These are phyloP conservation scores for Digitonthophagus gazella DNA, from an alignment of 2,888 invertebrate species.

Conservation along the genomic window DNA sequence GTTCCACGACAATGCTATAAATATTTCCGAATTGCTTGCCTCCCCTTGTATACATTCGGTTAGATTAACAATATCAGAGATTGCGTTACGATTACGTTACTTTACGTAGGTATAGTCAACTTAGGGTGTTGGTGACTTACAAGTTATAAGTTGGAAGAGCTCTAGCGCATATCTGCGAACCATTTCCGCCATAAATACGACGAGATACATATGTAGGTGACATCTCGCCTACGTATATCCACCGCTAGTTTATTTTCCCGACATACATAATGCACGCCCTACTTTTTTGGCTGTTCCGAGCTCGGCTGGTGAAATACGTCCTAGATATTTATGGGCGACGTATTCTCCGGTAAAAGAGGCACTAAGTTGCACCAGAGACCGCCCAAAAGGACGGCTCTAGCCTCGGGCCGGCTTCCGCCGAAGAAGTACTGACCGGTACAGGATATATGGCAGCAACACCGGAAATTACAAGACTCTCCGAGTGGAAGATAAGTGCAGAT, in stretches of 20 bases:
- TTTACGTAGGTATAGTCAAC: background rate
- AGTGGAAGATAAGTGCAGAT: conserved; percentile 35
- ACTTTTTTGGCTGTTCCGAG: conserved; percentile 3
- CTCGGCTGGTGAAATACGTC: background rate
- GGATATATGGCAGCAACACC: conserved; percentile 39
- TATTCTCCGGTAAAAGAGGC: conserved; percentile 25
- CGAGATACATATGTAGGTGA: background rate
- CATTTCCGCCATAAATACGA: background rate
- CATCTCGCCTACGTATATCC: background rate
- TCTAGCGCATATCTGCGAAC: background rate
- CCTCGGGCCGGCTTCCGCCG: conserved; percentile 18
- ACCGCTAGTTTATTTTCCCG: conserved; percentile 8
- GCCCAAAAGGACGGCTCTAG: conserved; percentile 13
- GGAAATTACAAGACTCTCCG: conserved; percentile 41
- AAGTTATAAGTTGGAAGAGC: background rate
- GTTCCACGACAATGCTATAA: background rate
- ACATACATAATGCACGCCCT: conserved; percentile 13
- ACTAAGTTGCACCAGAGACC: conserved; percentile 23
- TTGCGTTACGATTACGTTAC: background rate
- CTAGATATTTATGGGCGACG: conserved; percentile 21
- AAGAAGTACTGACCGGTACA: conserved; percentile 27
- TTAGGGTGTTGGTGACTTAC: background rate
- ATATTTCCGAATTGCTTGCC: background rate
- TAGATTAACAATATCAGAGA: background rate
- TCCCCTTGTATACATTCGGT: background rate